These are phyloP conservation scores for Lanius ludovicianus DNA, from an alignment of 2,113 vertebrate species.

Conservation along the genomic window DNA sequence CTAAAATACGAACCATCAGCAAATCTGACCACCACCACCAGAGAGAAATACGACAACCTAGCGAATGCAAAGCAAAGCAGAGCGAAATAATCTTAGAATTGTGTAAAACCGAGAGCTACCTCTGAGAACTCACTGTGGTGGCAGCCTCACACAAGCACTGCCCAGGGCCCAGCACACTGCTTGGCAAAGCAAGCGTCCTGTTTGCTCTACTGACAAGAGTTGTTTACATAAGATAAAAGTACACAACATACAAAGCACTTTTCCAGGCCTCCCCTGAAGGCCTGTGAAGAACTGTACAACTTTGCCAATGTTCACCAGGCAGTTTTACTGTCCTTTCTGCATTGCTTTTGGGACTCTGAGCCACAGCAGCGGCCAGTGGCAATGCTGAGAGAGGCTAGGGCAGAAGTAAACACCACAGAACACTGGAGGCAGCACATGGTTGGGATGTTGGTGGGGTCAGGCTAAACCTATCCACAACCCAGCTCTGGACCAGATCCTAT, in stretches of 20 bases:
- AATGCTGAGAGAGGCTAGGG: not conserved
- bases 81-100: not conserved
- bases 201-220: not conserved
- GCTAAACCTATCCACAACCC: not conserved
- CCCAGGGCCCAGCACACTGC: not conserved
- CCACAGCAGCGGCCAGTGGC: not conserved
- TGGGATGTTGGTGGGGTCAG: rapidly evolving
- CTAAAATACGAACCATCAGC: constrained; percentile 78
- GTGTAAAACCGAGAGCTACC: not conserved
- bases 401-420: not conserved
- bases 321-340: not conserved
- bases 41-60: constrained; percentile 71
- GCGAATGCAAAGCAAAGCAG: constrained; percentile 21
- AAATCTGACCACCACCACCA: constrained; percentile 73
- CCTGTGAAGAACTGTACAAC: not conserved
- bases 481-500: not conserved
- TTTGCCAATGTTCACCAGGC: not conserved
- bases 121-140: rapidly evolving
- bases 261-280: not conserved
- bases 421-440: rapidly evolving
- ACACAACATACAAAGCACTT: not conserved
- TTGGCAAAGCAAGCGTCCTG: not conserved
- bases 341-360: not conserved
- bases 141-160: not conserved
- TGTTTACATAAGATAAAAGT: not conserved